Conservation (phyloP, 92 coral and sea anemone species). For the Bergia sp. region DNA sequence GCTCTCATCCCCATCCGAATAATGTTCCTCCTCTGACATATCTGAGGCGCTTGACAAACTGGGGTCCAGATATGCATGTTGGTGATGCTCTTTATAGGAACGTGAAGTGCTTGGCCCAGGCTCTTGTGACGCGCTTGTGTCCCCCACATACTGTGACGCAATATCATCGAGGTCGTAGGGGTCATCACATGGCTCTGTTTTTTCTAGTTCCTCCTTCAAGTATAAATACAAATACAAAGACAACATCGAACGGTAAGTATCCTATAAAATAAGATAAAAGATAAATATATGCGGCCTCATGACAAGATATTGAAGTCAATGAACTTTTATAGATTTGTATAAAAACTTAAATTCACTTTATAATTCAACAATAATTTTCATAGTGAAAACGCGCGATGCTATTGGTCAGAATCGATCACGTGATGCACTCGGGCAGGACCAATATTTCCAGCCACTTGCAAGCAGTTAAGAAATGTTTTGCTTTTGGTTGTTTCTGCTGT, state of each 20-base stretch:
- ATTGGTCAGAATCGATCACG: too few relatives aligned
- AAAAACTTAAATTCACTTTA: too few relatives aligned
- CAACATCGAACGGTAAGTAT: not conserved
- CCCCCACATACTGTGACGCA: constrained; percentile 82
- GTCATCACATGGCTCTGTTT: constrained; percentile 49
- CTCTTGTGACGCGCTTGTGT: constrained; percentile 22
- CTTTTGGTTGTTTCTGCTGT: too few relatives aligned
- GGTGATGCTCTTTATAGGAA: constrained; percentile 4
- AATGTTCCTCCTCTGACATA: constrained; percentile 1
- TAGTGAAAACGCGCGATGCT: too few relatives aligned
- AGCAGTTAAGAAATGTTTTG: too few relatives aligned
- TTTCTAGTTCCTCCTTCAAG: not conserved
- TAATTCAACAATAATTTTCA: too few relatives aligned
- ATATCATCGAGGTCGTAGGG: constrained; percentile 78
- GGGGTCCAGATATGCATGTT: not conserved
- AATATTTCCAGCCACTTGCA: too few relatives aligned
- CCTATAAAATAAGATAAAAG: too few relatives aligned
- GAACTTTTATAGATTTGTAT: too few relatives aligned
- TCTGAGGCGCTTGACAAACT: constrained; percentile 17
- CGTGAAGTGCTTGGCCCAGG: not conserved
- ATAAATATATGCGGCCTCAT: too few relatives aligned
- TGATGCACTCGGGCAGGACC: too few relatives aligned
- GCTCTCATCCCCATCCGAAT: constrained; percentile 3
- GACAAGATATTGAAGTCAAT: too few relatives aligned
- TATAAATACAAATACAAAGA: not conserved